Evolutionary conservation across 2,797 vertebrate genomes (phyloP), one percentile per base, ranked within the genome.

Genomic region (Phataginus tricuspis): DNA sequence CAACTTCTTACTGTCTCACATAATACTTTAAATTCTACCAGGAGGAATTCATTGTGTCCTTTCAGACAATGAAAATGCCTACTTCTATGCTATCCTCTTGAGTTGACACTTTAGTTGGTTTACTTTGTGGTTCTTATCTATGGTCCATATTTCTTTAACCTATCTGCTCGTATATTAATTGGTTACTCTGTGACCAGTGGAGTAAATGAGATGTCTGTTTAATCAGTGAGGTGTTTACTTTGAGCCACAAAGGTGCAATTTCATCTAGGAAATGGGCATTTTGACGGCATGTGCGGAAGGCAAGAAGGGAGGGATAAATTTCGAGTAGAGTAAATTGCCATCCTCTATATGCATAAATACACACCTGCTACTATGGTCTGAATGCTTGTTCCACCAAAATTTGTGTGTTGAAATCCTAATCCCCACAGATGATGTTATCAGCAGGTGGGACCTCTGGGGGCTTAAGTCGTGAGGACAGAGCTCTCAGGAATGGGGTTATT

Each of bases 11-110:
- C 16, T 80, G 7, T 74, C 7, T 90, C 14, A 23, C 49, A 53
- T 84, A 69, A 23, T 21, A 69, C 13, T 29, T 86, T 80, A 77
- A 53, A 57, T 91, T 91, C 31, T 71, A 45, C 31, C 31, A 49
- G n/a, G 42, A 69, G 11, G 6, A 55, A 79, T 66, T 83, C 55
- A 61, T 83, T 37, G 13, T 25, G 34, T 69, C 3, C 23, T 64
- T 16, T 74, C 59, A 66, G 37, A 39, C 95, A 57, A 39, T 21
- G 49, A 66, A 88, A 25, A 25, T 42, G 45, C 45, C 45, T 11
- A 45, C 45, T 45, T 45, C 45, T 45, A 45, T 10, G 45, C 45
- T 45, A 45, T 45, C 45, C 45, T 45, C 31, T 42, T 1, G 16
- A 61, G 78, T 72, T 42, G 25, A 55, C 21, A 25, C 10, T 49